Percentiles rank a stretch among this genome's conserved stretches.
Conservation (phyloP, 2,113 vertebrate species). For the Urocynchramus pylzowi region DNA sequence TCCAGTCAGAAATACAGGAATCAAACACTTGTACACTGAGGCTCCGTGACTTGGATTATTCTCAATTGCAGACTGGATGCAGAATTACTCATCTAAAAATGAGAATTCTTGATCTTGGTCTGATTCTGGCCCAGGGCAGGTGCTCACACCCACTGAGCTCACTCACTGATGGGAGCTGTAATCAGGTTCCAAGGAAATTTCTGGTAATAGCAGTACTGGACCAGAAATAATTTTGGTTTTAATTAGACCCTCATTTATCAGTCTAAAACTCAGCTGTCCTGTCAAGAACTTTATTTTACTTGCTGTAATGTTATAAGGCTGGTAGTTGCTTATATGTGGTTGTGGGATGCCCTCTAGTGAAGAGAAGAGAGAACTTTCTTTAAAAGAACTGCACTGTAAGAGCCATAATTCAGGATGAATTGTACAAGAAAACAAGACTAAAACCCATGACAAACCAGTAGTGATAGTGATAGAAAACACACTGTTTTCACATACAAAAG, state of each 20-base stretch:
- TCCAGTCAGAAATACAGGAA: not conserved
- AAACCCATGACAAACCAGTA: not conserved
- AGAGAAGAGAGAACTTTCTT: not conserved
- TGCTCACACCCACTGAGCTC: not conserved
- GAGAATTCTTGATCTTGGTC: no score
- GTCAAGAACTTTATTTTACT: not conserved
- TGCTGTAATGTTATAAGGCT: not conserved
- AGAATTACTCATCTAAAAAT: not conserved
- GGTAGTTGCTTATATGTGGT: not conserved
- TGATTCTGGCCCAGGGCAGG: not conserved
- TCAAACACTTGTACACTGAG: not conserved
- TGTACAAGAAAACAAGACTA: not conserved
- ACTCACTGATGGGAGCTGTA: not conserved
- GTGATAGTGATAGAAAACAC: not conserved
- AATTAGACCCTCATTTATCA: not conserved
- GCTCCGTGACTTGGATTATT: not conserved
- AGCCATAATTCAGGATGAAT: fast-evolving
- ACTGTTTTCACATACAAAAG: not conserved
- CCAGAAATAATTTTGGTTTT: not conserved
- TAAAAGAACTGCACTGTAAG: not conserved
- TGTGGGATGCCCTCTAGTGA: constrained; percentile 37
- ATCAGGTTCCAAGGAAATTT: not conserved
- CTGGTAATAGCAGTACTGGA: not conserved
- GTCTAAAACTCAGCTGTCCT: not conserved
- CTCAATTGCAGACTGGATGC: not conserved